These are phyloP conservation scores for Clostera curtula DNA, from an alignment of 2,888 invertebrate genomes.

Conservation along the genomic window DNA sequence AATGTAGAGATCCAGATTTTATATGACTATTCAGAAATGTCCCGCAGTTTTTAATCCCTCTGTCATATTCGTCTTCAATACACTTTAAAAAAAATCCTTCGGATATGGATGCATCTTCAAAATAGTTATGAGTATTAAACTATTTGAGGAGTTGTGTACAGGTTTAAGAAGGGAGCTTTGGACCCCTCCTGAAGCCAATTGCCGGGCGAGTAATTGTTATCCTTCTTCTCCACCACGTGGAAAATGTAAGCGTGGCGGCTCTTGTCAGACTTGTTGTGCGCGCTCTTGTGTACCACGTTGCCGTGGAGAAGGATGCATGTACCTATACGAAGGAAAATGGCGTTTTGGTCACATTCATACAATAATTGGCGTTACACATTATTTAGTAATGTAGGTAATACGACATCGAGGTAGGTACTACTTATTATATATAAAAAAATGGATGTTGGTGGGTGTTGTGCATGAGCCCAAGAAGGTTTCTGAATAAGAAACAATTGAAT, in stretches of 20 bases:
- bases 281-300: slow-evolving; percentile 94
- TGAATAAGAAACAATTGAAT: no score
- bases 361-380: not conserved
- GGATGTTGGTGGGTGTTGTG: no score
- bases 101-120: no score
- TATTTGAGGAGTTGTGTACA: slow-evolving; percentile 75
- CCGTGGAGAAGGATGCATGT: slow-evolving; percentile 93
- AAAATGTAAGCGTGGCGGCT: slow-evolving; percentile 97
- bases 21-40: no score
- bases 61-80: no score
- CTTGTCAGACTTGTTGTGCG: slow-evolving; percentile 84
- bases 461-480: no score
- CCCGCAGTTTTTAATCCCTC: no score
- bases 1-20: no score
- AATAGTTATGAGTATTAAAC: no score
- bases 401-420: no score
- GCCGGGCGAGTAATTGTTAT: slow-evolving; percentile 82
- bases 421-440: no score
- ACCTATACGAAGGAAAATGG: slow-evolving; percentile 67
- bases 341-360: not conserved
- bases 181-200: slow-evolving; percentile 92
- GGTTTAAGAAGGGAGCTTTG: slow-evolving; percentile 79
- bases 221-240: slow-evolving; percentile 88
- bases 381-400: slow-evolving; percentile 5
- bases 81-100: no score